A percentile compares a stretch with the other conserved stretches of the same genome.
These are phyloP conservation scores for Garrulus glandarius DNA, from an alignment of 2,797 vertebrate genomes.

Conservation along the genomic window DNA sequence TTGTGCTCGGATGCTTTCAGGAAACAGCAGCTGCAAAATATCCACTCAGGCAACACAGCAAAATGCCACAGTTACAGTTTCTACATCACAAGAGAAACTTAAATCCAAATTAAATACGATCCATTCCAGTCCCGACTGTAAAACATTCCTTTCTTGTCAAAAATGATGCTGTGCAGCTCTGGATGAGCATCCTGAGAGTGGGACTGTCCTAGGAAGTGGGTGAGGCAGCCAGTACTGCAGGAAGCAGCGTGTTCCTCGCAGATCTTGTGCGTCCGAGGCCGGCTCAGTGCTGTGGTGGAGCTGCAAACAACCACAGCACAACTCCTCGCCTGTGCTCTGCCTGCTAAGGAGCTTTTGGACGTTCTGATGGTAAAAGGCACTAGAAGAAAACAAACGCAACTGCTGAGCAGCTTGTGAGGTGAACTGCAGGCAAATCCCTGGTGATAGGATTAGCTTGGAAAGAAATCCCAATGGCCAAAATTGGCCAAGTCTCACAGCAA, in stretches of 20 bases:
- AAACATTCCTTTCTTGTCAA: neutral
- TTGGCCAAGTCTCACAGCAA: rapidly evolving
- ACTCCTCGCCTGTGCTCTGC: rapidly evolving
- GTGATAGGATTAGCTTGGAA: neutral
- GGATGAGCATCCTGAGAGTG: neutral
- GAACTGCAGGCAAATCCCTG: neutral
- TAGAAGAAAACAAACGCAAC: neutral
- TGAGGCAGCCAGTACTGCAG: neutral
- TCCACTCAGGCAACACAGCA: neutral
- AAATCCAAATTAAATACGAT: neutral
- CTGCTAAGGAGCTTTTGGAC: neutral
- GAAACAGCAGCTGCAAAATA: neutral
- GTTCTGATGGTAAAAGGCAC: slow-evolving; percentile 28
- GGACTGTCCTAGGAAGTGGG: neutral
- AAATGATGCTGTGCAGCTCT: neutral
- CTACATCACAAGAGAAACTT: neutral
- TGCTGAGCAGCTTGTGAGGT: neutral
- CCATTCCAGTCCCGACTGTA: rapidly evolving
- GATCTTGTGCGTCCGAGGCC: rapidly evolving
- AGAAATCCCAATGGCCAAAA: neutral
- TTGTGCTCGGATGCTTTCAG: neutral
- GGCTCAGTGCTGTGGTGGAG: rapidly evolving
- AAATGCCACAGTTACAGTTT: neutral
- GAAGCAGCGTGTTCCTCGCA: rapidly evolving
- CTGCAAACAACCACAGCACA: neutral